Percentiles rank a stretch among this genome's conserved stretches.
Evolutionary conservation across 2,113 vertebrate species (phyloP).

Genomic region (Microtus montanus): DNA sequence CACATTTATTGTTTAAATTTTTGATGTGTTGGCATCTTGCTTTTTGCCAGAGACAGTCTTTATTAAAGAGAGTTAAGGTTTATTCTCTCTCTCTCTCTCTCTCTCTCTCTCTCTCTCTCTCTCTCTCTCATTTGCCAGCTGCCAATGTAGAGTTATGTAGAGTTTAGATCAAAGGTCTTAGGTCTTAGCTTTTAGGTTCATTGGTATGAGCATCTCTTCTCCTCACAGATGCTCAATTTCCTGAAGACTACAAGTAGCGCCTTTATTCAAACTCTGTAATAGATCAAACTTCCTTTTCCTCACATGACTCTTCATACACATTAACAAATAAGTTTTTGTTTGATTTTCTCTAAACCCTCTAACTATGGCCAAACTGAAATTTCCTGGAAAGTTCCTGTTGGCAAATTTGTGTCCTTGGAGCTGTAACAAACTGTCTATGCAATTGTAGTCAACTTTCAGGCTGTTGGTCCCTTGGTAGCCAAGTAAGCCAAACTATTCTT

Average conservation of each 20-base stretch:
- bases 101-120: not conserved
- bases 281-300: not conserved
- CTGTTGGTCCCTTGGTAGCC: not conserved
- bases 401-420: no score
- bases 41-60: not conserved
- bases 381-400: not conserved
- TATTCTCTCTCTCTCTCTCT: not conserved
- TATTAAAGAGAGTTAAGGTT: not conserved
- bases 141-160: no score
- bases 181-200: fast-evolving
- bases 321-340: not conserved
- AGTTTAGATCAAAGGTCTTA: no score
- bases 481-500: not conserved
- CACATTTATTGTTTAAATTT: not conserved
- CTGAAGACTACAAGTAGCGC: no score
- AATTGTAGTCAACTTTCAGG: no score
- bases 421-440: not conserved
- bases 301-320: not conserved
- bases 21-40: not conserved
- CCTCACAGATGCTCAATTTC: not conserved
- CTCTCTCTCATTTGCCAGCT: no score
- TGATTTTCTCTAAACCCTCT: not conserved
- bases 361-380: not conserved
- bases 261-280: no score
- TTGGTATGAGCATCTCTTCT: not conserved